These are phyloP conservation scores for Brachionus calyciflorus DNA, from an alignment of 1,140 invertebrate species.

Conservation along the genomic window DNA sequence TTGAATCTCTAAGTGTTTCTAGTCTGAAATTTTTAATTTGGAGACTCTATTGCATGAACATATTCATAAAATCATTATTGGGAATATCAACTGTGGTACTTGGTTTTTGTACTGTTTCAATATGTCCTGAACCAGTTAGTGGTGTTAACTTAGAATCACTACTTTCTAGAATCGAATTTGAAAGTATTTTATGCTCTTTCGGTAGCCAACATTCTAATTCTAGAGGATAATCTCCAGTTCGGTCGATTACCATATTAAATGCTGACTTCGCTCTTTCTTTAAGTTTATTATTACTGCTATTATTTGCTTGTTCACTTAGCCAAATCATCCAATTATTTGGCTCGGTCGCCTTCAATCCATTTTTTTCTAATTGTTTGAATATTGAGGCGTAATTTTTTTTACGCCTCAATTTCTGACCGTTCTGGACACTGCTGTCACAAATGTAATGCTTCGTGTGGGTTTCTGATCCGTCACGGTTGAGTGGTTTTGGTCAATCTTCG, in stretches of 20 bases:
- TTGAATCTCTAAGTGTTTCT: neutral
- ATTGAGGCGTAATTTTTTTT: neutral
- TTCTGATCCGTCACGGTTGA: too few species aligned
- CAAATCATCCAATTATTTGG: neutral
- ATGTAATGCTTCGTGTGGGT: neutral
- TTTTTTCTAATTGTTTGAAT: neutral
- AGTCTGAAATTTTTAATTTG: constrained; percentile 14
- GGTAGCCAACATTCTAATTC: constrained; percentile 7
- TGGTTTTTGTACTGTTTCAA: too few species aligned
- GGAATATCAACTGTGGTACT: neutral
- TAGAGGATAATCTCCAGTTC: neutral
- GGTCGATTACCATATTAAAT: neutral
- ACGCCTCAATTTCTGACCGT: neutral
- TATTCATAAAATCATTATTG: neutral
- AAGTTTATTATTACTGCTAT: neutral
- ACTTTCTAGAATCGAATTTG: neutral
- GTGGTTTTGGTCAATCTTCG: too few species aligned
- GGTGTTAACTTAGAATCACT: neutral
- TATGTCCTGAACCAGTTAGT: neutral
- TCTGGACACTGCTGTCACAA: constrained; percentile 29
- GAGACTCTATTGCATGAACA: neutral
- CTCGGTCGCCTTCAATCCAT: neutral
- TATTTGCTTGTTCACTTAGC: neutral
- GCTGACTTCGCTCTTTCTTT: neutral
- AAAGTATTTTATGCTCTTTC: neutral